phyloP scores from a whole-genome alignment of 1,140 invertebrate genomes.

The Mycetomoellerius zeteki region DNA sequence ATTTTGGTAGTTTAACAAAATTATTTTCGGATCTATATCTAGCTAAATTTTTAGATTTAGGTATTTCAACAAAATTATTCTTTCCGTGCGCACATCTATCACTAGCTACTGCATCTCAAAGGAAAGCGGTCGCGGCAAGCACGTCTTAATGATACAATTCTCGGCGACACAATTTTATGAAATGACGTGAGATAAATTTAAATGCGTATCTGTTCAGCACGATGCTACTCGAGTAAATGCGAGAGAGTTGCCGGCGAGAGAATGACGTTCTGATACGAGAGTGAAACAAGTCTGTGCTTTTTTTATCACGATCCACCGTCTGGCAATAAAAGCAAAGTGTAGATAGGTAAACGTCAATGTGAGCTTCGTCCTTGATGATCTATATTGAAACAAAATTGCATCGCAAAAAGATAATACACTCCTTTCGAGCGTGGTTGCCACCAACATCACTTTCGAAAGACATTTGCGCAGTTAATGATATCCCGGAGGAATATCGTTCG shows the following conservation, averaged over 20 bases:
- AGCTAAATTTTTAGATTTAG: too few species aligned
- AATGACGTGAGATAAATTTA: constrained; percentile 77
- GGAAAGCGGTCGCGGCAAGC: constrained; percentile 61
- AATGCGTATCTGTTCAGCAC: constrained; percentile 54
- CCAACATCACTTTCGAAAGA: constrained; percentile 68
- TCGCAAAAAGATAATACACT: constrained; percentile 72
- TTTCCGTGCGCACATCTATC: not conserved
- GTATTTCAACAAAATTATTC: too few species aligned
- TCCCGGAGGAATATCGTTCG: constrained; percentile 51
- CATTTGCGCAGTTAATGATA: constrained; percentile 72
- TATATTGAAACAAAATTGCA: constrained; percentile 76
- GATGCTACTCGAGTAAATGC: constrained; percentile 17
- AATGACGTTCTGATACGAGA: constrained; percentile 67
- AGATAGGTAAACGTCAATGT: constrained; percentile 58
- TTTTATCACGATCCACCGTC: constrained; percentile 70
- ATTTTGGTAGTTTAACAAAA: too few species aligned
- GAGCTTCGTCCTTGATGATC: constrained; percentile 65
- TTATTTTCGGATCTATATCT: too few species aligned
- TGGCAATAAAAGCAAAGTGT: constrained; percentile 73
- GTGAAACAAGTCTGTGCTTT: constrained; percentile 64
- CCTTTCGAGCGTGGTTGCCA: constrained; percentile 41
- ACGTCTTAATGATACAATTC: constrained; percentile 70
- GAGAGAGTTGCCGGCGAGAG: constrained; percentile 26
- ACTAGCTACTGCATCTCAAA: constrained; percentile 57
- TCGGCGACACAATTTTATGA: constrained; percentile 71